Base-by-base conservation (phyloP, 2,888 invertebrate species). In the Auanema sp. region DNA sequence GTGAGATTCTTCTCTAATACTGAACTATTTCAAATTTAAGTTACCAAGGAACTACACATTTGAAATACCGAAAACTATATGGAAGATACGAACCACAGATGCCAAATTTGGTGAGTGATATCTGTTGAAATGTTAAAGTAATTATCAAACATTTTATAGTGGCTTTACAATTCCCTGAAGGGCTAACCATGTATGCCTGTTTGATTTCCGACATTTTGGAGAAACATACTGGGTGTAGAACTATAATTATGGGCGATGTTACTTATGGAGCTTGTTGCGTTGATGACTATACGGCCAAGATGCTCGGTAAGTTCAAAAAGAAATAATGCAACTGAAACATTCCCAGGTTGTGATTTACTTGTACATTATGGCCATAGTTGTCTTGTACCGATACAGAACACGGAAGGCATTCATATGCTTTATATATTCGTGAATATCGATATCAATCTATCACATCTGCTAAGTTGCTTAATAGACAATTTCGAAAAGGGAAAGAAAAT, bases 251-350 rank as follows among this genome's bases (percentile, higher is more conserved):
- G 93, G 97, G 94, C 8, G 98, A 98, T 86, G 96, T 98, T 16
- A 97, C 98, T 0, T 98, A 99, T 83, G 98, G 98, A 43, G 98
- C 98, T 0, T 98, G 98, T 84, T 98, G 98, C 85, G 90, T 98
- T 12, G 98, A 99, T 84, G 98, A 98, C 86, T 91, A 90, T 83
- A 93, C 94, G 0, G 96, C 97, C 0, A 88, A 89, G 78, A 92
- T 93, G 0, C 87, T 98, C 41, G 91, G 79, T 78, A 58, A 21
- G 61, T 43, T 47, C 47, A 5, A 16, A 47, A 47, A 18, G 47
- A 3, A 3, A 12, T 40, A 54, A n/a, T 54, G 25, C 14, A 54
- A 54, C 40, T 14, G 6, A 16, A 8, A 41, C 41, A 33, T 10
- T 12, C 60, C 33, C 56, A 77, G 79, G 80, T 18, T 84, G 83